A percentile compares a stretch with the other conserved stretches of the same genome.
These are phyloP conservation scores for Hoplias malabaricus DNA, from an alignment of 2,113 vertebrate genomes.

Conservation along the genomic window DNA sequence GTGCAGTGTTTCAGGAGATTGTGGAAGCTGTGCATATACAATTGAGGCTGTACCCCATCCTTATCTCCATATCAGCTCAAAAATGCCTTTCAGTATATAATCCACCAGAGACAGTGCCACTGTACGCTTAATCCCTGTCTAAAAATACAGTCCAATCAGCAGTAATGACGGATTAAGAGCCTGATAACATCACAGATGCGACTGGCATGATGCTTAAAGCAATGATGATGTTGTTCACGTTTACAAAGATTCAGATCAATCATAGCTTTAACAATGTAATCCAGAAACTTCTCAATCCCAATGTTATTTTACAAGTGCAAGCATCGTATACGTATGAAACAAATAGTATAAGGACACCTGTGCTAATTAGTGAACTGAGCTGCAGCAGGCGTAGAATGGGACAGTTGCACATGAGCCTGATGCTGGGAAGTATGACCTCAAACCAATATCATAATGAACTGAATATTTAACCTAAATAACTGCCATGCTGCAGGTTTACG, in stretches of 20 bases:
- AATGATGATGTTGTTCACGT: background rate
- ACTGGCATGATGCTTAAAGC: background rate
- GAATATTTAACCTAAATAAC: no score
- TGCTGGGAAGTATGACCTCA: no score
- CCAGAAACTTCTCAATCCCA: background rate
- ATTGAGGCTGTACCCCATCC: background rate
- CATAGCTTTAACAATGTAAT: conserved; percentile 13
- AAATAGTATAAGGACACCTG: no score
- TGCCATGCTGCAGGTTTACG: no score
- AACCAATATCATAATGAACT: no score
- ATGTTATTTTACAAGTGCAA: no score
- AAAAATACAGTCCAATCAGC: background rate
- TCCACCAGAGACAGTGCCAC: background rate
- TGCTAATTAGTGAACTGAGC: no score
- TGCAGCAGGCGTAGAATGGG: no score
- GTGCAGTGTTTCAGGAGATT: background rate
- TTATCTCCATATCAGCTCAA: background rate
- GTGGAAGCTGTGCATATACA: background rate
- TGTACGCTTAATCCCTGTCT: background rate
- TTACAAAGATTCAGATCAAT: background rate
- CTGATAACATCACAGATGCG: background rate
- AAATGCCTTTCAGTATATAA: background rate
- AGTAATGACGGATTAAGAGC: background rate
- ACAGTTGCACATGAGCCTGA: no score
- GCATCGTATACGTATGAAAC: no score